Conservation (phyloP, 35 echinoderm and acorn worm genomes). For the Lytechinus pictus region DNA sequence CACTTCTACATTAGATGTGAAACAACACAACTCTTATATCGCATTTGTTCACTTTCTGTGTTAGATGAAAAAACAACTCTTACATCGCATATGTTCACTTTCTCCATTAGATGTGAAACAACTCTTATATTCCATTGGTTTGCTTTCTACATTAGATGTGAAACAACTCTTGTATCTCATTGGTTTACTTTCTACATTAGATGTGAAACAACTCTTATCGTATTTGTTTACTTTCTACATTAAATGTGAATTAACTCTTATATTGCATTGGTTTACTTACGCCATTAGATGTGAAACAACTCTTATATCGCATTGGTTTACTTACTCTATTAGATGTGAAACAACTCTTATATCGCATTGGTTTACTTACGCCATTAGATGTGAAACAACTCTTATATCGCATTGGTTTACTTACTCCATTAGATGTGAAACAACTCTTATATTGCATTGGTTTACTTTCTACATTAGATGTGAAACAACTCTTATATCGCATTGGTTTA, state of each 20-base stretch:
- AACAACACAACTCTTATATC: neutral
- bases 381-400: neutral
- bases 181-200: too few species aligned
- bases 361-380: neutral
- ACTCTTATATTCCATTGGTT: too few species aligned
- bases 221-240: neutral
- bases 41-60: neutral
- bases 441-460: neutral
- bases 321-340: neutral
- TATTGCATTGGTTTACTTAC: neutral
- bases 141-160: too few species aligned
- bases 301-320: too few species aligned
- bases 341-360: neutral
- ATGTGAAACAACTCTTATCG: too few species aligned
- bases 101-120: too few species aligned
- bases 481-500: neutral
- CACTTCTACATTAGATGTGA: neutral
- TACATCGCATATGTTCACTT: too few species aligned
- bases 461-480: too few species aligned
- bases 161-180: too few species aligned
- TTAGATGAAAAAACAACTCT: too few species aligned
- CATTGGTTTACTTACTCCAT: neutral
- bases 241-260: neutral
- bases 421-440: neutral
- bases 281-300: too few species aligned